These are phyloP conservation scores for Muntiacus muntjak DNA, from an alignment of 2,113 vertebrate genomes.

Conservation along the genomic window DNA sequence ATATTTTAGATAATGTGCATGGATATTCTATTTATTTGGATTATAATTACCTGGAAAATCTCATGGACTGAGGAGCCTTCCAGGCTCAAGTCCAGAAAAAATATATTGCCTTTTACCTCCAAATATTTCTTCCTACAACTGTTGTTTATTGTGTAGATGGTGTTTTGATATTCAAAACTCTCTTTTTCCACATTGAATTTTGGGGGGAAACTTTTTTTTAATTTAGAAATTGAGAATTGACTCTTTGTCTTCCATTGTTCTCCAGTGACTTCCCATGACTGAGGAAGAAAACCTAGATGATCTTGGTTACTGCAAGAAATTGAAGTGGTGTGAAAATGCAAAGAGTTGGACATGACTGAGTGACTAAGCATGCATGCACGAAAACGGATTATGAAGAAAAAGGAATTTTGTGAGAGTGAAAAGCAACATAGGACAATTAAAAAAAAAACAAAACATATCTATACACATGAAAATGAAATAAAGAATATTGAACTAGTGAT, in stretches of 20 bases:
- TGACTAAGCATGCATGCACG: not conserved
- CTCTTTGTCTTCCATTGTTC: not conserved
- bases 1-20: not conserved
- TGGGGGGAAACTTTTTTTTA: not conserved
- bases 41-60: not conserved
- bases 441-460: not conserved
- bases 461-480: not conserved
- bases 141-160: not conserved
- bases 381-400: not conserved
- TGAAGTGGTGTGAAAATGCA: not conserved
- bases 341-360: not conserved
- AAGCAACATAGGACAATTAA: not conserved
- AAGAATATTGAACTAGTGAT: not conserved
- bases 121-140: not conserved
- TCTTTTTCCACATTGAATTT: not conserved
- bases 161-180: not conserved
- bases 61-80: not conserved
- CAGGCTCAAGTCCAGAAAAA: not conserved
- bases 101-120: not conserved
- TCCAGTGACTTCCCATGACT: not conserved
- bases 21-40: not conserved
- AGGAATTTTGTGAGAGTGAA: not conserved
- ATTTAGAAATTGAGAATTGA: not conserved
- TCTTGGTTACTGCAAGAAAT: not conserved
- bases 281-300: not conserved